These are phyloP conservation scores for Channa argus DNA, from an alignment of 2,113 vertebrate genomes.

Conservation along the genomic window DNA sequence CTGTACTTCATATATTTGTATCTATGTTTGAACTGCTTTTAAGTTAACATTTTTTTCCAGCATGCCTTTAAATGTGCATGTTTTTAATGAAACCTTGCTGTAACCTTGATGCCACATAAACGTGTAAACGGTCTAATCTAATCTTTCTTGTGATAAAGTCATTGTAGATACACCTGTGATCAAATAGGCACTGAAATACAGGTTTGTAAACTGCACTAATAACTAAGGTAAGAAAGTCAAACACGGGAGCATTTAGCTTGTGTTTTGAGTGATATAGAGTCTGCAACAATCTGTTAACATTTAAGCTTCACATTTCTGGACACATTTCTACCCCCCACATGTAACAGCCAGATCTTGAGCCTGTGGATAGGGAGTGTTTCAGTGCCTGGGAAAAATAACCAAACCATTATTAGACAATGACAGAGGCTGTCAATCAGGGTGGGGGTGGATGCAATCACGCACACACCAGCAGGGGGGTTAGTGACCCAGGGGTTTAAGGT, in stretches of 20 bases:
- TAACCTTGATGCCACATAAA: constrained; percentile 41
- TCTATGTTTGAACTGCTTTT: neutral
- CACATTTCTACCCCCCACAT: constrained; percentile 29
- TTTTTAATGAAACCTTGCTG: constrained; percentile 11
- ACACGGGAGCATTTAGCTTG: constrained; percentile 2
- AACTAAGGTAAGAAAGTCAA: constrained; percentile 42
- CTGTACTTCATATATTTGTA: neutral
- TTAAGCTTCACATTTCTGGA: constrained; percentile 38
- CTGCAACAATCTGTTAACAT: constrained; percentile 27
- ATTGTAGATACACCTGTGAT: neutral
- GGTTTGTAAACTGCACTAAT: constrained; percentile 22
- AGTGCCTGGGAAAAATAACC: constrained; percentile 81
- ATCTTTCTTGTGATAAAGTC: constrained; percentile 37
- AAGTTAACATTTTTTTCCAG: neutral
- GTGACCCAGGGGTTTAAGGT: constrained; percentile 86
- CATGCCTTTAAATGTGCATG: neutral
- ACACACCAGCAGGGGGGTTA: constrained; percentile 36
- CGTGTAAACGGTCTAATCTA: constrained; percentile 35
- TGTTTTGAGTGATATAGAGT: neutral
- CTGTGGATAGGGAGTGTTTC: constrained; percentile 37
- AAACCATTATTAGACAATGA: constrained; percentile 74
- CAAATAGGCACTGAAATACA: constrained; percentile 12
- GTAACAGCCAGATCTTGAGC: constrained; percentile 3
- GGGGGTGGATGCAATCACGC: constrained; percentile 68
- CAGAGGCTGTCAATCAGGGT: constrained; percentile 79